Base-by-base conservation (phyloP, 2,113 vertebrate genomes). In the Prochilodus magdalenae region DNA sequence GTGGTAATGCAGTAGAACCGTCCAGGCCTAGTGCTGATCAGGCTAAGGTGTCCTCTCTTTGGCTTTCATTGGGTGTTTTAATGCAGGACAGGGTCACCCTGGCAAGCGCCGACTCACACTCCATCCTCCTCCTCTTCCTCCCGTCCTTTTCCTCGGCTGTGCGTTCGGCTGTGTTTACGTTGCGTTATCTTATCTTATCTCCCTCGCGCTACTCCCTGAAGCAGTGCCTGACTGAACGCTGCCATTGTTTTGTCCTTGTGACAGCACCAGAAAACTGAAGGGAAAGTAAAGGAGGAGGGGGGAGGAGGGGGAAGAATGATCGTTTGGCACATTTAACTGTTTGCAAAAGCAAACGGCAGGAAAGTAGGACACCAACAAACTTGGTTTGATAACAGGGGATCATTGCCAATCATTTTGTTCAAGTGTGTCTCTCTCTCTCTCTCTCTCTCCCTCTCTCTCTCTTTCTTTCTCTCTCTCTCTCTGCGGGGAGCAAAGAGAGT, bases 101-200 rank as follows among this genome's bases (percentile, higher is more conserved):
- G 90, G 91, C 92, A 90, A 87, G 86, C 84, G 91, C 89, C 86
- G 87, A 88, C 73, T 75, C 88, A 90, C 86, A 87, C 86, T 87
- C 87, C 87, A 88, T 86, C 85, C 86, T 89, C 85, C 86, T 89
- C 81, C 67, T 87, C 84, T 72, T 84, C 79, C 69, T 77, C 59
- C 60, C n/a, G 33, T 30, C 79, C 86, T 85, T 89, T 81, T 73
- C 79, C 77, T 11, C 40, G 8, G 40, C 40, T 44, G 40, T 13
- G 81, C 85, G 78, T 83, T 82, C 47, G 11, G 65, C 85, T 84
- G 69, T 76, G 81, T 85, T 87, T 90, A 74, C 80, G 85, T 86
- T 87, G 91, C 88, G 85, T 91, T 92, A 91, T 93, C 92, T 94
- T 91, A 91, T 91, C 91, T 92, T 88, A 90, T 91, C 91, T 92